A percentile compares a stretch with the other conserved stretches of the same genome.
These are phyloP conservation scores for Agraylea sexmaculata DNA, from an alignment of 1,140 invertebrate genomes.

Conservation along the genomic window DNA sequence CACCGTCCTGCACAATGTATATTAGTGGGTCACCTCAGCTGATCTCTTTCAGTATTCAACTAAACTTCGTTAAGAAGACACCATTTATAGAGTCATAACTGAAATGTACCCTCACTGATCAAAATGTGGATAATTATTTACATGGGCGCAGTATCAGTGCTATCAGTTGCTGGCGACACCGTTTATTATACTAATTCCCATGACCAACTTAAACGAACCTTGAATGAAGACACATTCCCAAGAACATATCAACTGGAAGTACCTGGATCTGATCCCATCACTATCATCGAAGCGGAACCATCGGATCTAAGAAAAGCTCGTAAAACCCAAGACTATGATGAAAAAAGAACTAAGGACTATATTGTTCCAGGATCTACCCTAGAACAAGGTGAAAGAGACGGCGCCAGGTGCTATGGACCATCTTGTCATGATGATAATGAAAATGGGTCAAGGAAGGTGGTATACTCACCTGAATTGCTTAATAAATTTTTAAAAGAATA, in stretches of 20 bases:
- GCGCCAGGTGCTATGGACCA: slow-evolving; percentile 34
- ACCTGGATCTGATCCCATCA: slow-evolving; percentile 40
- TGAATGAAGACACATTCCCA: slow-evolving; percentile 4
- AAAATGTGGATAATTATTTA: too few species aligned
- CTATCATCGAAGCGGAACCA: slow-evolving; percentile 37
- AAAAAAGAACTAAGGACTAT: slow-evolving; percentile 25
- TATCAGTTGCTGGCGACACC: slow-evolving; percentile 12
- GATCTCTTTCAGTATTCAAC: too few species aligned
- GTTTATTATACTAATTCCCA: slow-evolving; percentile 21
- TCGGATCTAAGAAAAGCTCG: slow-evolving; percentile 22
- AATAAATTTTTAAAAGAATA: slow-evolving; percentile 47
- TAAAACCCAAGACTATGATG: slow-evolving; percentile 16
- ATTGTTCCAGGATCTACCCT: slow-evolving; percentile 34
- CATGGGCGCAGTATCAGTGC: too few species aligned
- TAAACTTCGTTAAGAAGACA: too few species aligned
- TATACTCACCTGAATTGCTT: slow-evolving; percentile 34
- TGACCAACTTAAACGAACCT: slow-evolving; percentile 14
- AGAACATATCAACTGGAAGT: slow-evolving; percentile 35
- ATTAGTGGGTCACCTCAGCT: too few species aligned
- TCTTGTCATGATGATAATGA: slow-evolving; percentile 34
- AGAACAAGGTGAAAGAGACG: slow-evolving; percentile 27
- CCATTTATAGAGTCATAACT: too few species aligned
- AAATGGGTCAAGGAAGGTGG: slow-evolving; percentile 27
- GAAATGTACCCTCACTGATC: too few species aligned
- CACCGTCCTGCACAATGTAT: too few species aligned